Percentiles rank a stretch among this genome's conserved stretches.
Evolutionary conservation across 2,797 vertebrate species (phyloP).

Genomic region (Pangasius mekongensis): DNA sequence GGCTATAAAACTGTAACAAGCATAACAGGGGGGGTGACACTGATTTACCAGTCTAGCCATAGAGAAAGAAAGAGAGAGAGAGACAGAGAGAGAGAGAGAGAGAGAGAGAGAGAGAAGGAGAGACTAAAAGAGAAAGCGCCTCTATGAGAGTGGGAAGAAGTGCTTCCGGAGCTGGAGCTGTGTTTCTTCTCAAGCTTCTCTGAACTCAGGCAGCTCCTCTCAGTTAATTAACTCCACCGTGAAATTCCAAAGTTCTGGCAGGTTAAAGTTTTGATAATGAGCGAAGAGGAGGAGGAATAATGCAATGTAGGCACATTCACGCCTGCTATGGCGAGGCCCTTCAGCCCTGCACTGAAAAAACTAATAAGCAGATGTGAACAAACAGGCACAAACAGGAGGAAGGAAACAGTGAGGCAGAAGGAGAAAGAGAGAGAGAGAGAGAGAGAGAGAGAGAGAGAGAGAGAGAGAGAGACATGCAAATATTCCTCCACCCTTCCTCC

Average conservation of each 20-base stretch:
- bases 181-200: slow-evolving; percentile 39
- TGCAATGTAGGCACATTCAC: slow-evolving; percentile 42
- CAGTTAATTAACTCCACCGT: slow-evolving; percentile 69
- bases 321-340: slow-evolving; percentile 35
- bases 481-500: not conserved
- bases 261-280: slow-evolving; percentile 68
- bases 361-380: slow-evolving; percentile 49
- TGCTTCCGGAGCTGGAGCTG: slow-evolving; percentile 21
- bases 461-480: slow-evolving; percentile 20
- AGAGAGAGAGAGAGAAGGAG: not conserved
- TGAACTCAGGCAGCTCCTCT: slow-evolving; percentile 67
- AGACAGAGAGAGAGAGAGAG: not conserved
- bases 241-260: slow-evolving; percentile 56
- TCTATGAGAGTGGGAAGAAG: slow-evolving; percentile 43
- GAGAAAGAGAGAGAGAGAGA: slow-evolving; percentile 48
- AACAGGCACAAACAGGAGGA: slow-evolving; percentile 50
- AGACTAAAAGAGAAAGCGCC: slow-evolving; percentile 16
- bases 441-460: slow-evolving; percentile 51
- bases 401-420: slow-evolving; percentile 56
- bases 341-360: slow-evolving; percentile 24
- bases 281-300: slow-evolving; percentile 47
- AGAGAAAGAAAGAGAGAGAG: slow-evolving; percentile 8
- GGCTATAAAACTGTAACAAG: slow-evolving; percentile 71
- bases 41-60: slow-evolving; percentile 21
- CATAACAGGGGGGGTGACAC: slow-evolving; percentile 60